Base-by-base conservation (phyloP, 37 sponge, comb jelly and placozoan species). In the Axinella damicornis region DNA sequence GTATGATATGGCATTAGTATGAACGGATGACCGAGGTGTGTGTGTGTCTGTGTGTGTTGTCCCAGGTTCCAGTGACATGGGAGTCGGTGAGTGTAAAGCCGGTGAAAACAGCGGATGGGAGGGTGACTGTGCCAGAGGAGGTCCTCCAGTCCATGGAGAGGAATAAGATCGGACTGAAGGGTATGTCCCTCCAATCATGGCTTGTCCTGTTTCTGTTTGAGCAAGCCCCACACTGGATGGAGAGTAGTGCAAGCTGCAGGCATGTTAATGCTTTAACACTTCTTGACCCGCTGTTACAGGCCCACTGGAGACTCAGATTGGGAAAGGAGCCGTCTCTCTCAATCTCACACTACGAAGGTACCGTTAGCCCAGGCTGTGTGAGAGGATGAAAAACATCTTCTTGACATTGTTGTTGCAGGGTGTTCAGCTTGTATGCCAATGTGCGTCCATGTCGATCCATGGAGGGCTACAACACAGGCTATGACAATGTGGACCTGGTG, bases 81-180 rank as follows among this genome's bases (percentile, higher is more conserved):
- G 99, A 99, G 40, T 71, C 80, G 5, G 95, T 93, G 19, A 88
- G 84, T 72, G 99, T 99, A 20, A 84, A 70, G 19, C 95, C 95
- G 21, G 85, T 94, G 20, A 79, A 65, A 65, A 74, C 71, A 0
- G 81, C 87, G n/a, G 93, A 92, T 80, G 99, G 99, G 0, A 79
- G 78, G 38, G 86, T 90, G 11, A 89, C 94, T 9, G 86, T 99
- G 0, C 97, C 99, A 65, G 85, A 91, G 39, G 89, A 91, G 37
- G 97, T 94, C 33, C 83, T 99, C 35, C 85, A 88, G 30, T 99
- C 99, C 38, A 90, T 99, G 85, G 39, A 83, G 67, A 89, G 68
- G 84, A 99, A 97, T 85, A 99, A 93, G 84, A 82, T 99, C 34
- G 99, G 99, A 57, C 87, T 99, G 62, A 99, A 99, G 87, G 99